These are phyloP conservation scores for Eumerus sabulonum DNA, from an alignment of 2,888 invertebrate genomes.

Conservation along the genomic window DNA sequence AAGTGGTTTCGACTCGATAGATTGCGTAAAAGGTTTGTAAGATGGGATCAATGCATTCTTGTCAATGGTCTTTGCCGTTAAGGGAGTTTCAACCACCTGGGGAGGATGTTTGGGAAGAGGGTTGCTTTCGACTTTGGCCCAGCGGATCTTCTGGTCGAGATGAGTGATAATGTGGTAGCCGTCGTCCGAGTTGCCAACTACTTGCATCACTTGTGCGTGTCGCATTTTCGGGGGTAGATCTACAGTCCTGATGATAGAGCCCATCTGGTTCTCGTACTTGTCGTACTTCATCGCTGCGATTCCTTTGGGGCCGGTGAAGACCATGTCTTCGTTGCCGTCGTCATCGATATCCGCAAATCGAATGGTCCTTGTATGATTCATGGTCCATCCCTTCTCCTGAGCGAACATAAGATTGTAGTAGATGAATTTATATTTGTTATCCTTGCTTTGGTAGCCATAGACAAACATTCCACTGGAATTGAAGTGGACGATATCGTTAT, in stretches of 20 bases:
- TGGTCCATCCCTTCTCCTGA: conserved; percentile 23
- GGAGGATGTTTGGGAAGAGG: too few species aligned
- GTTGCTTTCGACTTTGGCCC: conserved; percentile 5
- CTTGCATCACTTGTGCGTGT: conserved; percentile 15
- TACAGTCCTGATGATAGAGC: conserved; percentile 1
- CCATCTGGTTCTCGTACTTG: conserved; percentile 1
- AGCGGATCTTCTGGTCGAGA: background rate
- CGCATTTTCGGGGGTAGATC: conserved; percentile 16
- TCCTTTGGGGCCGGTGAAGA: conserved; percentile 34
- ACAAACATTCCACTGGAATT: conserved; percentile 38
- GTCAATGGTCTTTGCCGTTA: background rate
- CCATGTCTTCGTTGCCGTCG: conserved; percentile 21
- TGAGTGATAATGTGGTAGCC: conserved; percentile 1
- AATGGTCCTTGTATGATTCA: conserved; percentile 1
- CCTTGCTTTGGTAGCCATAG: background rate
- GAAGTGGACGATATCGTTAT: conserved; percentile 25
- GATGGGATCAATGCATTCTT: background rate
- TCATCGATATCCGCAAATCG: conserved; percentile 15
- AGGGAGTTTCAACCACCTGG: background rate
- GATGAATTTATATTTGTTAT: conserved; percentile 3
- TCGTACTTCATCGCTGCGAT: conserved; percentile 13
- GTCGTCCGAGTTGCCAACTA: background rate
- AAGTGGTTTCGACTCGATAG: background rate
- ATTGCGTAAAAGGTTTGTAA: background rate
- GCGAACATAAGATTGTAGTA: conserved; percentile 32